Base-by-base conservation (phyloP, 2,113 vertebrate genomes). In the Poeciliopsis occidentalis region DNA sequence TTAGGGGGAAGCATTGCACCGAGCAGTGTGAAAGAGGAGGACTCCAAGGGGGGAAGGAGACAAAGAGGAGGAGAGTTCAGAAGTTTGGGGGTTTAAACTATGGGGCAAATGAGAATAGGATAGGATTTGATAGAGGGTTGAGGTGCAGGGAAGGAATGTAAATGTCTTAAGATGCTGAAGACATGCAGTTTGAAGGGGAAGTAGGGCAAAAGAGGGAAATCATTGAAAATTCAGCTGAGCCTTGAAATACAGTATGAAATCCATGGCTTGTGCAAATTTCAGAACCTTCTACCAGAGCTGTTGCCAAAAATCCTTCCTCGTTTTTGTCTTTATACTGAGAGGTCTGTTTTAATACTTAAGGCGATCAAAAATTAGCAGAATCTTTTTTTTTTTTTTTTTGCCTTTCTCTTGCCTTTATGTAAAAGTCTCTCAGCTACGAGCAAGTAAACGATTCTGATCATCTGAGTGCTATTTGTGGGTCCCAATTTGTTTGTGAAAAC, bases 241-340 rank as follows among this genome's bases (percentile, higher is more conserved):
- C 54, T 79, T 44, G 51, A 88, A 83, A 88, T 81, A 80, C 77
- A 76, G 84, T 73, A 73, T 78, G 80, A 90, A 80, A 76, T 79
- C 85, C 74, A 71, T 82, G 83, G 90, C 83, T 77, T 84, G 73
- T 81, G 83, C 71, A 84, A 80, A 85, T 86, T 79, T 37, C 82
- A 77, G 62, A 83, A 83, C 73, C 61, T 87, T 78, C 82, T 87
- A 86, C 57, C 62, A 69, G 69, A 3, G 61, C 81, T 89, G 70
- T 60, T 69, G 75, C 78, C 77, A 63, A 82, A 92, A 92, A 88
- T 85, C 88, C 82, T 76, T 54, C 84, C 78, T 77, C 17, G 82
- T 81, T 82, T 85, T 85, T 10, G 0, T 60, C 78, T 80, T 79
- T 88, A 80, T 90, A 83, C 73, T 86, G 64, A 41, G 81, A 67